A percentile compares a stretch with the other conserved stretches of the same genome.
These are phyloP conservation scores for Struthio camelus DNA, from an alignment of 2,113 vertebrate genomes.

Conservation along the genomic window DNA sequence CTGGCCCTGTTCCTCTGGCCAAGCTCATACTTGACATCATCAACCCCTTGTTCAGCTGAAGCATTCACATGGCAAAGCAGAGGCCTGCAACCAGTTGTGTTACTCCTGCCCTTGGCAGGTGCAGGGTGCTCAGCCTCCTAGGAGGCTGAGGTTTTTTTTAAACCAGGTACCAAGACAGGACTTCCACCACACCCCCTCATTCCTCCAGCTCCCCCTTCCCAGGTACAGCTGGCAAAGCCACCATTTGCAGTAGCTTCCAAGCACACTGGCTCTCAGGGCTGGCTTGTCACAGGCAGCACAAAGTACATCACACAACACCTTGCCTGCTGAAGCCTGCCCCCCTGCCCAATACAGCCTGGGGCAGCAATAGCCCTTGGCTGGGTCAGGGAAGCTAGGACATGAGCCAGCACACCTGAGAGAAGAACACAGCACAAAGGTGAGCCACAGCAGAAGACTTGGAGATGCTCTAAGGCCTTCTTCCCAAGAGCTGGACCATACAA, in stretches of 20 bases:
- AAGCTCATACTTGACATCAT: no score
- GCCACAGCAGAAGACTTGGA: background rate
- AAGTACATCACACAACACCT: no score
- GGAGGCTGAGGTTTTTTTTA: no score
- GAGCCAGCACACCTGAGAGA: background rate
- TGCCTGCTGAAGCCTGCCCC: no score
- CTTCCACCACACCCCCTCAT: background rate
- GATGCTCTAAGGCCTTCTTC: background rate
- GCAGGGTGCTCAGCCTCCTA: no score
- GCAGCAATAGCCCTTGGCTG: background rate
- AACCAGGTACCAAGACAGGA: background rate
- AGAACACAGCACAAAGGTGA: background rate
- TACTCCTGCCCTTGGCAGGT: no score
- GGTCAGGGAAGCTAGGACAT: fast-evolving
- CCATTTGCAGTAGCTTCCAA: background rate
- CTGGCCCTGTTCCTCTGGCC: no score
- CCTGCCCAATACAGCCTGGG: fast-evolving
- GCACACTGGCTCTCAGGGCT: background rate
- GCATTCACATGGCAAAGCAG: no score
- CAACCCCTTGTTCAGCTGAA: no score
- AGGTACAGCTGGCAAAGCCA: background rate
- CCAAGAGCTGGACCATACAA: background rate
- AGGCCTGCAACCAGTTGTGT: no score
- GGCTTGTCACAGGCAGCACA: background rate
- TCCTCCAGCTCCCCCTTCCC: background rate